Percentiles rank a stretch among this genome's conserved stretches.
Conservation (phyloP, 2,113 vertebrate species). For the Xerus inauris region DNA sequence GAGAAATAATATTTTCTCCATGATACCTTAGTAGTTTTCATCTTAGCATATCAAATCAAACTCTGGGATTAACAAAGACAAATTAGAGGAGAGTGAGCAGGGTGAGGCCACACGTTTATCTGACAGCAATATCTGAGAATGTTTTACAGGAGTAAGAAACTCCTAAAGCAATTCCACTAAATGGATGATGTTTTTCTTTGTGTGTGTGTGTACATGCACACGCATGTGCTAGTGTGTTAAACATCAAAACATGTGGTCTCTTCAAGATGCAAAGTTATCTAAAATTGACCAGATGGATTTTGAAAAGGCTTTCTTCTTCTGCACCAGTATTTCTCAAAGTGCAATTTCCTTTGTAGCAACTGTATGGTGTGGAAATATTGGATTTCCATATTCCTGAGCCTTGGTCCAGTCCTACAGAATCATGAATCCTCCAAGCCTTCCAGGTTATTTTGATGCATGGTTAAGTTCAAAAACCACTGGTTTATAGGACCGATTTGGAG, state of each 20-base stretch:
- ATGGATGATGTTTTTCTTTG: not conserved
- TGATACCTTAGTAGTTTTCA: not conserved
- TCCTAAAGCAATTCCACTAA: not conserved
- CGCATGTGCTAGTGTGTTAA: not conserved
- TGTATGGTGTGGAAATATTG: not conserved
- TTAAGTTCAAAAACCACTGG: not conserved
- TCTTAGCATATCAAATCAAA: not conserved
- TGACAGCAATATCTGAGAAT: not conserved
- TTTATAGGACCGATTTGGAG: not conserved
- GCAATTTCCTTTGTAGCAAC: not conserved
- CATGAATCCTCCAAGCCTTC: not conserved
- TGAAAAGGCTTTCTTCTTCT: not conserved
- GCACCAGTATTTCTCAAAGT: not conserved
- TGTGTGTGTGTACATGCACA: not conserved
- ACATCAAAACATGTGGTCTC: not conserved
- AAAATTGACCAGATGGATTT: not conserved
- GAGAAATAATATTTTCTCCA: not conserved
- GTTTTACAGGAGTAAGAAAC: not conserved
- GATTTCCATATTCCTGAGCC: not conserved
- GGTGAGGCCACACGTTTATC: not conserved
- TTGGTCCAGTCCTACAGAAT: not conserved
- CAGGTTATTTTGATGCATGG: not conserved
- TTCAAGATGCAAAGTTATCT: not conserved
- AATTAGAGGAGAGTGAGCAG: not conserved
- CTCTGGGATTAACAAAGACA: not conserved